Base-by-base conservation (phyloP, 2,888 invertebrate species). In the Leptinotarsa peninsularis region DNA sequence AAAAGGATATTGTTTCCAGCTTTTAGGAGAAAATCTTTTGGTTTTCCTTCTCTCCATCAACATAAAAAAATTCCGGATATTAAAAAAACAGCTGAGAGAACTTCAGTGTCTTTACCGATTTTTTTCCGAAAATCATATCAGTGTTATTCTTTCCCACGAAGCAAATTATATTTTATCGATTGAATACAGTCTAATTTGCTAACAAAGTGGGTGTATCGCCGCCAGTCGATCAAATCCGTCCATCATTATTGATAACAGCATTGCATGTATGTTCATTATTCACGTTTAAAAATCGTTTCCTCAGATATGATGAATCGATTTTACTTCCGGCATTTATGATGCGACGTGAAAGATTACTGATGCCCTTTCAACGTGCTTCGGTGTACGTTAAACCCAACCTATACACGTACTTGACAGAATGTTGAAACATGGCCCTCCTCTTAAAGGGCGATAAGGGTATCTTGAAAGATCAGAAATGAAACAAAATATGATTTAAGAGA, bases 231-330 rank as follows among this genome's bases (percentile, higher is more conserved):
- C 75, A 75, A 72, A 75, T 43, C 60, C 60, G 23, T 21, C 27
- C 27, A 27, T 60, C 60, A 60, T 60, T 60, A 60, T 27, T 60
- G 60, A 60, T 60, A 60, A 23, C 60, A 60, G 27, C 60, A 60
- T 27, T 60, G 60, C 60, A 60, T 60, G 60, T 27, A 13, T 27
- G 60, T 60, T 60, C 60, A 60, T 60, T 60, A 60, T 60, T 60
- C 60, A 60, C 27, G 60, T 60, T 23, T 60, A 60, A 60, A 60
- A 60, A 60, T 60, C 60, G 17, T 27, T 60, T 71, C 70, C 43
- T 60, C 72, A 54, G 66, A 75, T 72, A 73, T 76, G 76, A 76
- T 76, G 71, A 70, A 76, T 76, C 76, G 76, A 76, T 76, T 76
- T 70, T 63, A 49, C 73, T 63, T 76, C 76, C 76, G 76, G 71